Percentiles rank a stretch among this genome's conserved stretches.
Evolutionary conservation across 2,888 invertebrate species (phyloP).

Genomic region (Tinea semifulvella): DNA sequence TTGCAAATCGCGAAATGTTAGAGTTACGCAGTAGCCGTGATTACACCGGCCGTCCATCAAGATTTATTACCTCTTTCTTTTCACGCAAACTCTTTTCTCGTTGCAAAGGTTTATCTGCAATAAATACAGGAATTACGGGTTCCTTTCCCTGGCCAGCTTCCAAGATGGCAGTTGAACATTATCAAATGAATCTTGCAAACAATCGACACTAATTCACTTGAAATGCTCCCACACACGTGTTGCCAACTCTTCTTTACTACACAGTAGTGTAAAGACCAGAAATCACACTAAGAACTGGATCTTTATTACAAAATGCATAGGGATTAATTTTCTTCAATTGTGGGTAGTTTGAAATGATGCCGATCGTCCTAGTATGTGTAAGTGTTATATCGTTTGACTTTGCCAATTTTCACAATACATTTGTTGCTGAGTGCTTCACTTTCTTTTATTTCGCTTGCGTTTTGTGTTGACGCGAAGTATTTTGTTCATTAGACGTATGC

Average conservation of each 20-base stretch:
- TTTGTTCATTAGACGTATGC: not conserved
- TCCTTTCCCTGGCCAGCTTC: slow-evolving; percentile 5
- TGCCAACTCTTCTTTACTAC: not conserved
- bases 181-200: slow-evolving; percentile 14
- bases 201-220: slow-evolving; percentile 14
- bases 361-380: too few species aligned
- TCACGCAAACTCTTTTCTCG: not conserved
- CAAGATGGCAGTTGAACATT: slow-evolving; percentile 10
- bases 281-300: too few species aligned
- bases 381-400: not conserved
- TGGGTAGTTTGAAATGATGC: too few species aligned
- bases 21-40: too few species aligned
- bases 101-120: slow-evolving; percentile 10
- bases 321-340: too few species aligned
- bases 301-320: too few species aligned
- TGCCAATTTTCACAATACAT: slow-evolving; percentile 1
- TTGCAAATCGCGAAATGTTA: too few species aligned
- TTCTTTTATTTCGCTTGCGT: not conserved
- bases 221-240: slow-evolving; percentile 6
- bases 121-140: slow-evolving; percentile 11
- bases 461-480: not conserved
- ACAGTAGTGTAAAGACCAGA: not conserved
- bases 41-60: not conserved
- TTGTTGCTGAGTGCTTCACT: not conserved
- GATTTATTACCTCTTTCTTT: not conserved